A percentile compares a stretch with the other conserved stretches of the same genome.
These are phyloP conservation scores for Thyatira batis DNA, from an alignment of 2,888 invertebrate species.

Conservation along the genomic window DNA sequence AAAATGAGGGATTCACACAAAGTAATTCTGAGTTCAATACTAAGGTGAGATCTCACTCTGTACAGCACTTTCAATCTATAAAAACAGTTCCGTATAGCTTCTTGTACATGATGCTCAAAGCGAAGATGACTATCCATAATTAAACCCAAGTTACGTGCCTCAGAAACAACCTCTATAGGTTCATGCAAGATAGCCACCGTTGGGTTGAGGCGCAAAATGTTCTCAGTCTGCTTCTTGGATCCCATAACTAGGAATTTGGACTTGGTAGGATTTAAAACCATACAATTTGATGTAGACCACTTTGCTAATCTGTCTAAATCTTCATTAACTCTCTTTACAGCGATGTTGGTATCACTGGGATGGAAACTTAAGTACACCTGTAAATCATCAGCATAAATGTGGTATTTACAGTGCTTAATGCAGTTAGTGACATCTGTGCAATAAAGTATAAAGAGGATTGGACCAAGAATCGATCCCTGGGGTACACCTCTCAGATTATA, in stretches of 20 bases:
- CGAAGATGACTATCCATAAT: not conserved
- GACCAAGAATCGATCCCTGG: conserved; percentile 15
- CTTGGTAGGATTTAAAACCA: not conserved
- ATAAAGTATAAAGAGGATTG: conserved; percentile 18
- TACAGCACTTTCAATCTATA: conserved; percentile 9
- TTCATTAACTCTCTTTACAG: not conserved
- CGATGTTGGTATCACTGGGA: not conserved
- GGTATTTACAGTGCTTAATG: conserved; percentile 8
- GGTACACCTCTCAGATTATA: conserved; percentile 10
- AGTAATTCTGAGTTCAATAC: not conserved
- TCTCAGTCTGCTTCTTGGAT: not conserved
- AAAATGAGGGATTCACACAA: conserved; percentile 12
- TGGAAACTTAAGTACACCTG: conserved; percentile 1
- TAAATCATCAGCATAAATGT: conserved; percentile 6
- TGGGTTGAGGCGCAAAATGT: not conserved
- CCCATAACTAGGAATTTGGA: not conserved
- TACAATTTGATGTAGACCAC: not conserved
- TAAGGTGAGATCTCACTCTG: conserved; percentile 5
- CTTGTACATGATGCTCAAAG: conserved; percentile 9
- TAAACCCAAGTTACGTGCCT: not conserved
- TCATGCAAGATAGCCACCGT: not conserved
- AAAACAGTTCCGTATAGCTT: conserved; percentile 8
- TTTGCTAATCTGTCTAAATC: not conserved
- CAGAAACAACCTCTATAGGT: not conserved
- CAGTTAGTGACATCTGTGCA: conserved; percentile 7